Evolutionary conservation across 2,797 vertebrate species (phyloP), one percentile per base, ranked within the genome.

Genomic region (Gobio occitaniae): DNA sequence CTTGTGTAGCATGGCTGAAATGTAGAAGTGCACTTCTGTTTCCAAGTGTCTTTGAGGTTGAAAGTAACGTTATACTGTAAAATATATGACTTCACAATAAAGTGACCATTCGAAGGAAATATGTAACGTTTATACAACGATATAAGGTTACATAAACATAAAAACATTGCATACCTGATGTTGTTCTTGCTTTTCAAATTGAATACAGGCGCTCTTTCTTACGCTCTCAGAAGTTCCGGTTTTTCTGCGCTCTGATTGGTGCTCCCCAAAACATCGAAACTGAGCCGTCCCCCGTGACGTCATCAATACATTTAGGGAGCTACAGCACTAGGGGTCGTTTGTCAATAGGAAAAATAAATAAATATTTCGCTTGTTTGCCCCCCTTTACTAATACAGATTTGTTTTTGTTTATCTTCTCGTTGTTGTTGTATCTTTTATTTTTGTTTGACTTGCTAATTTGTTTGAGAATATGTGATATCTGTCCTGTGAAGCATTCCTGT

Each of bases 191-290:
- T 36, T 83, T 90, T 86, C 86, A 89, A 80, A 88, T 93, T 90
- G 10, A 92, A 93, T 48, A 78, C 79, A 91, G 91, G 93, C 95
- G 94, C 91, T 90, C 90, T 95, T 94, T 95, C 89, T n/a, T 1
- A 6, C 47, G 1, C 25, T 84, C 38, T 86, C 85, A 72, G 76
- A 79, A 56, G 29, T 96, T 95, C 94, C 93, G 93, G 82, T 32
- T 90, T 70, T 7, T 54, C 75, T 4, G 50, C 3, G 54, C 21
- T 65, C 56, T 86, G 89, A 94, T 94, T 95, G 92, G 94, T 25
- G 13, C 65, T 93, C 32, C 32, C 6, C 32, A 4, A 32, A 77
- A 4, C 50, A 52, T 68, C 29, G 59, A 85, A 80, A 69, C 61
- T 4, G 4, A 8, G 2, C n/a, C 61, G 12, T 52, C 63, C 44